A percentile compares a stretch with the other conserved stretches of the same genome.
Evolutionary conservation across 2,888 invertebrate species (phyloP).

Genomic region (Thymelicus lineola): DNA sequence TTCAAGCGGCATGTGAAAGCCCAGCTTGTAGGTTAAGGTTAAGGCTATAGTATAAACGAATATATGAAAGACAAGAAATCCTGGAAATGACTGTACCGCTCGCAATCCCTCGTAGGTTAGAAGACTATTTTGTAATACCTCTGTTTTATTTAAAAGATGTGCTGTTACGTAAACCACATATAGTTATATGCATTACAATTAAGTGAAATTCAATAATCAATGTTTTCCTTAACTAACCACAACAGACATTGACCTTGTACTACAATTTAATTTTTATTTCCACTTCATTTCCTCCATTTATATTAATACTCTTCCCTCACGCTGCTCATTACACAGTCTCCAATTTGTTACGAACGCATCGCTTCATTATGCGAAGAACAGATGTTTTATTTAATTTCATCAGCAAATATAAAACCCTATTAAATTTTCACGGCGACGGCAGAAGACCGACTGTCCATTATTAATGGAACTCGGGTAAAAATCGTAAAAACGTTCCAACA

Average conservation of each 20-base stretch:
- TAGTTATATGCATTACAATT: no score
- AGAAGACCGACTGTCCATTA: conserved; percentile 34
- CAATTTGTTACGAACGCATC: not conserved
- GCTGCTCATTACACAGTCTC: not conserved
- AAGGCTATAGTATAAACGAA: no score
- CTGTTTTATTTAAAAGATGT: no score
- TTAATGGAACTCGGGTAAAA: conserved; percentile 41
- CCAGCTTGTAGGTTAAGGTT: no score
- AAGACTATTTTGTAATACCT: no score
- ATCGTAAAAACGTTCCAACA: conserved; percentile 43
- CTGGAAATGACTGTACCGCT: no score
- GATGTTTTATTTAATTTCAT: conserved; percentile 11
- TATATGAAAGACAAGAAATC: no score
- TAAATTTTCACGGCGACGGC: conserved; percentile 26
- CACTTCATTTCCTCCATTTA: not conserved
- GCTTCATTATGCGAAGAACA: conserved; percentile 4
- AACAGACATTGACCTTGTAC: not conserved
- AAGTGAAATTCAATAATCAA: no score
- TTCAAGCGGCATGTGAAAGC: no score
- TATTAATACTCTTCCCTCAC: not conserved
- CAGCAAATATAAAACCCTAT: conserved; percentile 30
- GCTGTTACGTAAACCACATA: no score
- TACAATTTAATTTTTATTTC: conserved; percentile 1
- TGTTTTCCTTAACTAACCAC: no score
- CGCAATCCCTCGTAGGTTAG: no score